phyloP scores from a whole-genome alignment of 2,113 vertebrate species.

The Heliornis fulica region DNA sequence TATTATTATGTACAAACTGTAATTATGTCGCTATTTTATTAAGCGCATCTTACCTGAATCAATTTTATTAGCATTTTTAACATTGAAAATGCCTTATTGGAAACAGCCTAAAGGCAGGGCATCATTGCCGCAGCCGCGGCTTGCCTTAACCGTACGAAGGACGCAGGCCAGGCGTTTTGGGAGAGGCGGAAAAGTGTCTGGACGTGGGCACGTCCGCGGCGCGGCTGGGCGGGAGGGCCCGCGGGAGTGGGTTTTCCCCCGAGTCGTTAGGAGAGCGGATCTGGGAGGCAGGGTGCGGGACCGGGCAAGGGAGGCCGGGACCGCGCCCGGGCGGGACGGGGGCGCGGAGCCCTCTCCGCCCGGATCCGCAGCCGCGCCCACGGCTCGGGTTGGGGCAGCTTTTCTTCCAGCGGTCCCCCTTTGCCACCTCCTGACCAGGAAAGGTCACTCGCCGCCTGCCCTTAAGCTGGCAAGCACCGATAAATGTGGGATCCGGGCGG shows the following conservation, averaged over 20 bases:
- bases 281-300: fast-evolving
- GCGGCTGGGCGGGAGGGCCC: background rate
- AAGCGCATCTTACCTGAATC: constrained; percentile 52
- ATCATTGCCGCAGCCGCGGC: fast-evolving
- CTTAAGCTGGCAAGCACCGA: background rate
- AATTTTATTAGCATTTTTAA: constrained; percentile 64
- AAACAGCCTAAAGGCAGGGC: background rate
- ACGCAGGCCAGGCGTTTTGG: background rate
- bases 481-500: background rate
- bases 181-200: background rate
- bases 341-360: background rate
- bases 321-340: too few species aligned
- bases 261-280: background rate
- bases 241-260: fast-evolving
- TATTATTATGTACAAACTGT: constrained; percentile 75
- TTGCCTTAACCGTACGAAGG: background rate
- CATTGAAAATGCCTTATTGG: background rate
- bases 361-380: background rate
- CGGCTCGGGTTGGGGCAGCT: background rate
- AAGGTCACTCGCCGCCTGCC: background rate
- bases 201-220: background rate
- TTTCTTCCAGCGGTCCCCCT: background rate
- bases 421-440: too few species aligned
- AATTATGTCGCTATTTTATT: constrained; percentile 73
- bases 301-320: background rate